Conservation (phyloP, 2,797 vertebrate genomes). For the Lithobates sylvaticus region DNA sequence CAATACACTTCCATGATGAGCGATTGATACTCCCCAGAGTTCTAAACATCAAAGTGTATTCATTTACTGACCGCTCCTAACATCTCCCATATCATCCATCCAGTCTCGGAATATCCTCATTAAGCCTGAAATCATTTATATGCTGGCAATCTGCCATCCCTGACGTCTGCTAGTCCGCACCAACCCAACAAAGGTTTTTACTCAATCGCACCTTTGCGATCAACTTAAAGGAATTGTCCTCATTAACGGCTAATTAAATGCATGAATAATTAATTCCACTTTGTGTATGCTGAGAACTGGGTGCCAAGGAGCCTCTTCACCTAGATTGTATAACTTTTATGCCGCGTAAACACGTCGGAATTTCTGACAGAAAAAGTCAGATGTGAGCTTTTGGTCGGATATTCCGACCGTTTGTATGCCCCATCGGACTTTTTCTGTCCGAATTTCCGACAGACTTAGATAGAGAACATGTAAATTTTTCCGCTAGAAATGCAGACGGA, state of each 20-base stretch:
- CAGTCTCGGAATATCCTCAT: constrained; percentile 19
- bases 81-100: constrained; percentile 25
- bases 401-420: no score
- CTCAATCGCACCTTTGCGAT: constrained; percentile 14
- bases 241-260: constrained; percentile 23
- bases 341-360: no score
- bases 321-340: no score
- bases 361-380: no score
- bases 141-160: constrained; percentile 27
- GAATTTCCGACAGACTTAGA: no score
- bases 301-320: neutral
- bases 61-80: constrained; percentile 6
- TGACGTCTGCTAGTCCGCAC: neutral
- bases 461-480: no score
- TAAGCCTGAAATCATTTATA: constrained; percentile 38
- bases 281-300: neutral
- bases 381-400: no score
- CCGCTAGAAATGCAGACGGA: no score
- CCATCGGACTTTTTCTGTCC: no score
- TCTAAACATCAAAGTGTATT: constrained; percentile 35
- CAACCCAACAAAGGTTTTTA: neutral
- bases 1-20: neutral
- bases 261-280: neutral
- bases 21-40: constrained; percentile 8
- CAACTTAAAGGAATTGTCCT: constrained; percentile 15